Conservation (phyloP, 2,797 vertebrate species). For the Cuculus canorus region DNA sequence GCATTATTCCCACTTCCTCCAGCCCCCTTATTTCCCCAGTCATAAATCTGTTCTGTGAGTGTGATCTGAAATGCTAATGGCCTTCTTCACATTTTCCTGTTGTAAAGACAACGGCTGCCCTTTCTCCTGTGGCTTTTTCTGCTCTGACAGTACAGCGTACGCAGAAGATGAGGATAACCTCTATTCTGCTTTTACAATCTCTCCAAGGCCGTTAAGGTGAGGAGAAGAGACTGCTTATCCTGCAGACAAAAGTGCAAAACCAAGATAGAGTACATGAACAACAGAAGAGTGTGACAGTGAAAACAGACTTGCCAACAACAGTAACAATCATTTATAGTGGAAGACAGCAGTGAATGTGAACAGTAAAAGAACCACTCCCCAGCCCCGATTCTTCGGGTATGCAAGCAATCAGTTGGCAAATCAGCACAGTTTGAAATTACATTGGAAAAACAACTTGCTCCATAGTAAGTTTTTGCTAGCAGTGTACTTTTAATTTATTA, state of each 20-base stretch:
- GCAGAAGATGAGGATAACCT: not conserved
- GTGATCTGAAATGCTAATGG: not conserved
- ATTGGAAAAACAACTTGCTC: not conserved
- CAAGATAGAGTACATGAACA: not conserved
- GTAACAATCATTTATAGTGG: not conserved
- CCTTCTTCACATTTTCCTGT: not conserved
- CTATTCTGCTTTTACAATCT: not conserved
- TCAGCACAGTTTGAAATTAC: not conserved
- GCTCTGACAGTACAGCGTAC: not conserved
- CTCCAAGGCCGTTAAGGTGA: not conserved
- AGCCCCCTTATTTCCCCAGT: not conserved
- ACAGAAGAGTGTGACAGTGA: not conserved
- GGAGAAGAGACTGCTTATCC: not conserved
- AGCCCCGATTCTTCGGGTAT: not conserved
- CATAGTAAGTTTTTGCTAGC: not conserved
- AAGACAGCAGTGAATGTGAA: not conserved
- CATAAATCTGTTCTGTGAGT: not conserved
- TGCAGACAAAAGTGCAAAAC: not conserved
- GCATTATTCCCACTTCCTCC: not conserved
- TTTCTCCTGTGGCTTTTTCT: not conserved
- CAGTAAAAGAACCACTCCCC: not conserved
- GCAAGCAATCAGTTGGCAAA: not conserved
- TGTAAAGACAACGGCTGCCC: not conserved
- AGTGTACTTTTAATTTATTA: not conserved
- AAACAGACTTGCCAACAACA: not conserved